These are phyloP conservation scores for Ptychoptera albimana DNA, from an alignment of 2,888 invertebrate species.

Conservation along the genomic window DNA sequence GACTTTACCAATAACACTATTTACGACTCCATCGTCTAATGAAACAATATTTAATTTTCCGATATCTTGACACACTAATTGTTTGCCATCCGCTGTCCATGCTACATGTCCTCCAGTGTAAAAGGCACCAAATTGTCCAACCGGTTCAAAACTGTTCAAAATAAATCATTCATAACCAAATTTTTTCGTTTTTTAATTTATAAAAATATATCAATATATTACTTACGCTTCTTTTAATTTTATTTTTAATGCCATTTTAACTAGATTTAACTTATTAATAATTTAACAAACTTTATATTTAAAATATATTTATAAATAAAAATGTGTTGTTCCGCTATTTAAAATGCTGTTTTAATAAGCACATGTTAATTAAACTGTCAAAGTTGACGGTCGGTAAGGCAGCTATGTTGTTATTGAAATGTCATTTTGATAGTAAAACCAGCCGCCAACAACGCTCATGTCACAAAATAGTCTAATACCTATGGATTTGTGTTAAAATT, in stretches of 20 bases:
- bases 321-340: too few species aligned
- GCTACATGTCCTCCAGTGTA: constrained; percentile 66
- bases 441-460: not conserved
- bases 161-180: not conserved
- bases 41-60: constrained; percentile 55
- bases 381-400: not conserved
- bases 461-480: too few species aligned
- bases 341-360: not conserved
- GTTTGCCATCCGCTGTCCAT: constrained; percentile 54
- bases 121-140: constrained; percentile 58
- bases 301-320: too few species aligned
- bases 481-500: too few species aligned
- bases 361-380: not conserved
- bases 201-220: constrained; percentile 2
- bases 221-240: constrained; percentile 29
- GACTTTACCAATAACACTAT: constrained; percentile 33
- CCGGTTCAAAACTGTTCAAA: constrained; percentile 49
- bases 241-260: constrained; percentile 19
- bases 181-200: not conserved
- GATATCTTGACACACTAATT: constrained; percentile 61
- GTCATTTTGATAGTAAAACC: not conserved
- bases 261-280: constrained; percentile 1
- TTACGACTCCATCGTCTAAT: constrained; percentile 43
- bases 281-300: too few species aligned
- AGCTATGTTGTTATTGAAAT: not conserved